Evolutionary conservation across 2,797 vertebrate genomes (phyloP), one percentile per base, ranked within the genome.

Genomic region (Psittacula derbiana): DNA sequence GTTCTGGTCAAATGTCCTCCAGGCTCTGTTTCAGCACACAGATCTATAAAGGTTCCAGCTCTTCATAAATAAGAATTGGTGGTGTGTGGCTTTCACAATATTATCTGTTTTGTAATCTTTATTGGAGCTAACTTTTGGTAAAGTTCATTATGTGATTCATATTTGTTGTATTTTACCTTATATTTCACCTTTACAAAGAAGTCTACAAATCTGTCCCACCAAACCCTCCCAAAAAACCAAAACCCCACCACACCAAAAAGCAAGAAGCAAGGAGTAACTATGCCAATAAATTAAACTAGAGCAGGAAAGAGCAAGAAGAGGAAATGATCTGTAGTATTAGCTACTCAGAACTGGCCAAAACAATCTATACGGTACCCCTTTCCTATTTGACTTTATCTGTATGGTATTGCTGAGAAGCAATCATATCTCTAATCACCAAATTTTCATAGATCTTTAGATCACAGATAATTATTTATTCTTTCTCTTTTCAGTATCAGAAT

Each of bases 201-300:
- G 20, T 15, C 8, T 64, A 44, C 7, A 62, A 20, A 58, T 36
- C 33, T 10, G 10, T 58, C 57, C 23, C 24, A 17, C 57, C 55
- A 58, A 36, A 6, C 0, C 1, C 8, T 7, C 6, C 2, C 4
- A 43, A 43, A 43, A 11, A 38, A 13, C 4, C 1, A 41, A 55
- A 31, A 27, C 28, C 15, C 15, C 23, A 23, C 16, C 23, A 25
- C 16, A 52, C 3, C 18, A 53, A 44, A 49, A 80, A n/a, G 15
- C 6, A 43, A 44, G 19, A 57, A 58, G 6, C 23, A 64, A 67
- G 31, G 10, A 12, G 2, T 5, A 80, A 11, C 6, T 47, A 33
- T 14, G 4, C 5, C 31, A 28, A 36, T 58, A 62, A 80, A 58
- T 52, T 61, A 65, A 70, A 65, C 4, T 12, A 47, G 10, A 55